Conservation (phyloP, 1,140 invertebrate genomes). For the Bombus polaris region DNA sequence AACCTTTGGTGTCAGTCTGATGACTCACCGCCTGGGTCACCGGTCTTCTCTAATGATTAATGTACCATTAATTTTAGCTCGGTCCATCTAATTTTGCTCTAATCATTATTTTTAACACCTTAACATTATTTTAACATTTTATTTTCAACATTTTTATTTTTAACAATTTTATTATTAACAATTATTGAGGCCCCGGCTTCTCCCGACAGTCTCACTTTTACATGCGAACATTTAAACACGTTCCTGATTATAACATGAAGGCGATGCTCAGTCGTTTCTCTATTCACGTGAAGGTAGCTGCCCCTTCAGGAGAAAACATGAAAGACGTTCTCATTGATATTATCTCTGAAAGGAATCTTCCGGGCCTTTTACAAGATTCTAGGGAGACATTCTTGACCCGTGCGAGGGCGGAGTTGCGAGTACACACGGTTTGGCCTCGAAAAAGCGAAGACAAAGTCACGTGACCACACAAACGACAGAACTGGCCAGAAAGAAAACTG, state of each 20-base stretch:
- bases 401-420: neutral
- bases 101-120: too few relatives aligned
- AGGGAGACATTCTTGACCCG: constrained; percentile 34
- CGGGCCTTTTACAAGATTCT: constrained; percentile 26
- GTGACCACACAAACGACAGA: neutral
- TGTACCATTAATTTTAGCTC: neutral
- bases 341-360: constrained; percentile 49
- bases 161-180: too few relatives aligned
- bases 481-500: neutral
- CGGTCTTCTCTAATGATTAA: neutral
- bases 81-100: neutral
- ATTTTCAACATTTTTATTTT: too few relatives aligned
- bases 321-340: constrained; percentile 46
- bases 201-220: neutral
- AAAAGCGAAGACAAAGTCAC: constrained; percentile 11
- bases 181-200: too few relatives aligned
- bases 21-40: neutral
- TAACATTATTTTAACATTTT: too few relatives aligned
- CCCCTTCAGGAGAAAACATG: neutral
- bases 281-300: neutral
- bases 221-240: neutral
- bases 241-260: neutral
- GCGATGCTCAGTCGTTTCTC: neutral
- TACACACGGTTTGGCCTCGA: constrained; percentile 6
- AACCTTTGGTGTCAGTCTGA: too few relatives aligned